Evolutionary conservation across 2,797 vertebrate species (phyloP).

Genomic region (Agapornis canus): DNA sequence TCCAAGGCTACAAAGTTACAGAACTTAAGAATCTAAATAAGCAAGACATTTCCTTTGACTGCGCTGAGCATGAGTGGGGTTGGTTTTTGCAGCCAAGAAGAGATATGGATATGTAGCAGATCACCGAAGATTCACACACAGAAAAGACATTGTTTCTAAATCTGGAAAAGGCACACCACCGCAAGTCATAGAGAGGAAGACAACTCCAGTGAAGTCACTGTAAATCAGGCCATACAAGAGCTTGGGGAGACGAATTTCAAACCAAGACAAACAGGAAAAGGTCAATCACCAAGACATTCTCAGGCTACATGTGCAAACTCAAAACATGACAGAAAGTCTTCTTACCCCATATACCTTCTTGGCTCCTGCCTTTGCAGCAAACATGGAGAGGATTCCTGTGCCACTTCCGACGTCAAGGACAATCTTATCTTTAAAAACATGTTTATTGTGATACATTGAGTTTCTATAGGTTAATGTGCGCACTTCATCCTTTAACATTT

Average conservation of each 20-base stretch:
- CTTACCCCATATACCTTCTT: conserved; percentile 95
- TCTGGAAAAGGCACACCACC: neutral
- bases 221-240: neutral
- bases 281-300: neutral
- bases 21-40: neutral
- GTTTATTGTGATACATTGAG: conserved; percentile 99
- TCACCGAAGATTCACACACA: neutral
- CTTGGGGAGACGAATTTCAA: neutral
- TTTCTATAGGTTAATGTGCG: conserved; percentile 96
- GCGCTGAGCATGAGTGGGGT: neutral
- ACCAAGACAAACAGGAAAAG: neutral
- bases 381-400: conserved; percentile 98
- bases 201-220: neutral
- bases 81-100: neutral
- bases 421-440: conserved; percentile 96
- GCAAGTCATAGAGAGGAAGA: neutral
- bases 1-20: conserved; percentile 8
- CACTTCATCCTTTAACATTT: conserved; percentile 98
- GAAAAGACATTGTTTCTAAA: neutral
- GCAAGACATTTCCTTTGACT: neutral
- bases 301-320: neutral
- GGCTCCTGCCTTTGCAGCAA: conserved; percentile 97
- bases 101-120: neutral
- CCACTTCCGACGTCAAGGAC: conserved; percentile 97
- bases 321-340: neutral